A percentile compares a stretch with the other conserved stretches of the same genome.
Conservation (phyloP, 2,797 vertebrate species). For the Atherinosoma microstoma region DNA sequence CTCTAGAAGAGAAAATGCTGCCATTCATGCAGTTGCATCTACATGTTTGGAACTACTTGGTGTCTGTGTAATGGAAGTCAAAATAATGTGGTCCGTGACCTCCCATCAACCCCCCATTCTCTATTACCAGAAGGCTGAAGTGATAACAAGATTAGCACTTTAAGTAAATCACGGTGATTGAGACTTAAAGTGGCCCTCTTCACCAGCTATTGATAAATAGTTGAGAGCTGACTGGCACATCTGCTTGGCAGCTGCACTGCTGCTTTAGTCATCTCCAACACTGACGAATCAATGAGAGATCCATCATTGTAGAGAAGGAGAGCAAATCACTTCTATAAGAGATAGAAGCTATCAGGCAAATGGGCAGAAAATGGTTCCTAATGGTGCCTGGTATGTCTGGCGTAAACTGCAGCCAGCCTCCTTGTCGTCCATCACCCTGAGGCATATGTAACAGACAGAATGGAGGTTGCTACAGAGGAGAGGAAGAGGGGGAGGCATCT, state of each 20-base stretch:
- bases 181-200: slow-evolving; percentile 66
- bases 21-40: slow-evolving; percentile 13
- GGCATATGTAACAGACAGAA: slow-evolving; percentile 64
- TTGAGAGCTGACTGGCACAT: slow-evolving; percentile 62
- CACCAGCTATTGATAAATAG: slow-evolving; percentile 61
- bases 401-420: slow-evolving; percentile 67
- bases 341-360: slow-evolving; percentile 78
- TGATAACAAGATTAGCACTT: slow-evolving; percentile 78
- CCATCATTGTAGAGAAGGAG: slow-evolving; percentile 62
- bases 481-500: slow-evolving; percentile 64
- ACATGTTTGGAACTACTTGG: slow-evolving; percentile 22
- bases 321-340: slow-evolving; percentile 71
- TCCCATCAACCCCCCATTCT: slow-evolving; percentile 48
- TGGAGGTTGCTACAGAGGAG: slow-evolving; percentile 23
- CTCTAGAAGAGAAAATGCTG: slow-evolving; percentile 10
- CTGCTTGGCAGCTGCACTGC: slow-evolving; percentile 39
- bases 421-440: slow-evolving; percentile 72
- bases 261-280: slow-evolving; percentile 53
- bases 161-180: slow-evolving; percentile 74
- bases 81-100: slow-evolving; percentile 50
- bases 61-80: slow-evolving; percentile 12
- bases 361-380: slow-evolving; percentile 77
- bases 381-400: slow-evolving; percentile 72
- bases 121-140: slow-evolving; percentile 67
- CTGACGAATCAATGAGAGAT: slow-evolving; percentile 66